Evolutionary conservation across 2,888 invertebrate species (phyloP).

Genomic region (Thecophora atra): DNA sequence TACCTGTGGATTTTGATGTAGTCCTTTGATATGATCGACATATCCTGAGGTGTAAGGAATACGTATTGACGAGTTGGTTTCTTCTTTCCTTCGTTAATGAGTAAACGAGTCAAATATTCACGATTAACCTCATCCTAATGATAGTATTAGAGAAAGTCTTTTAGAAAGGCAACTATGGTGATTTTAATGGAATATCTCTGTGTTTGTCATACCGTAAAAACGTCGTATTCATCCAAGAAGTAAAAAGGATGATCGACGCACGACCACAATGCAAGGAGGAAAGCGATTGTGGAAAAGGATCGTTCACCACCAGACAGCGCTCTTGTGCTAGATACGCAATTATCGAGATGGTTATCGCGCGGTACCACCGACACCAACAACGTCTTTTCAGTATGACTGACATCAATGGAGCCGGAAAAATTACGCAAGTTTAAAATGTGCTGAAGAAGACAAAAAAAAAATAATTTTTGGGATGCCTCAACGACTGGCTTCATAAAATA

Average conservation of each 20-base stretch:
- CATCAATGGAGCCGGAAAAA: conserved; percentile 59
- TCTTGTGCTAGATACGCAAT: conserved; percentile 68
- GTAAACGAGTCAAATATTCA: conserved; percentile 78
- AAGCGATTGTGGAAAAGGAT: conserved; percentile 94
- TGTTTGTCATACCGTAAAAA: conserved; percentile 80
- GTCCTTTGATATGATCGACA: conserved; percentile 69
- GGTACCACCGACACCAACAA: conserved; percentile 68
- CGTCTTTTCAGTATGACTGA: conserved; percentile 60
- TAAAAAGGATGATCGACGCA: conserved; percentile 91
- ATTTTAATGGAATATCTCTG: background rate
- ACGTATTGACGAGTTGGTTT: conserved; percentile 81
- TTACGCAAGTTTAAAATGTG: conserved; percentile 54
- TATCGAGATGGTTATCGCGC: conserved; percentile 66
- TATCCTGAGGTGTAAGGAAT: conserved; percentile 89
- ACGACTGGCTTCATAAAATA: too few species aligned
- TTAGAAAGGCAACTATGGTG: background rate
- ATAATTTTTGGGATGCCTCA: too few species aligned
- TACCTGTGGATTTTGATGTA: conserved; percentile 72
- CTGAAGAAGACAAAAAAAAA: conserved; percentile 46
- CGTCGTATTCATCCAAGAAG: conserved; percentile 96
- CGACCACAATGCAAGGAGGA: conserved; percentile 93
- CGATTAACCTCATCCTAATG: conserved; percentile 84
- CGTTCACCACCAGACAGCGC: conserved; percentile 95
- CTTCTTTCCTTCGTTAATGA: conserved; percentile 77
- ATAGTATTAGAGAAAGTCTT: conserved; percentile 1